These are phyloP conservation scores for Crematogaster levior DNA, from an alignment of 2,888 invertebrate species.

Conservation along the genomic window DNA sequence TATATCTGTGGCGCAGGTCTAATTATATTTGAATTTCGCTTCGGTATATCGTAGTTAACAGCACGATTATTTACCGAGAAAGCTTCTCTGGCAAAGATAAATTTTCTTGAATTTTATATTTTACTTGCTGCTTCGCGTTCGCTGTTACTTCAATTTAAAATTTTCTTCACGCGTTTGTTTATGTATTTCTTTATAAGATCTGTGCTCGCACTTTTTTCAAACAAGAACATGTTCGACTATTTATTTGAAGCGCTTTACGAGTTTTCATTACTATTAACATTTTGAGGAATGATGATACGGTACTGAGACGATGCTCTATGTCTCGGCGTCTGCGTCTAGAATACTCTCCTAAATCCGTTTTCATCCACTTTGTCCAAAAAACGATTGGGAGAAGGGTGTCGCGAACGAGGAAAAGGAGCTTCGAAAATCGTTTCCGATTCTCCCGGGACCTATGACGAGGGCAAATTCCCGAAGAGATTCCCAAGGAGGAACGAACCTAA, in stretches of 20 bases:
- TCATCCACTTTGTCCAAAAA: conserved; percentile 36
- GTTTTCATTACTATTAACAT: background rate
- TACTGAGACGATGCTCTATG: conserved; percentile 30
- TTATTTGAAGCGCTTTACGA: conserved; percentile 9
- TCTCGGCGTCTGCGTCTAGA: conserved; percentile 1
- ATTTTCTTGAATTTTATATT: background rate
- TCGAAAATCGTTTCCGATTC: conserved; percentile 67
- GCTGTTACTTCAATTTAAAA: background rate
- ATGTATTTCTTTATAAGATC: background rate
- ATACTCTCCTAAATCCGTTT: conserved; percentile 61
- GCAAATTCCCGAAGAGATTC: conserved; percentile 75
- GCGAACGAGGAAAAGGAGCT: conserved; percentile 30
- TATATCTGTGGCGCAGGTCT: conserved; percentile 1
- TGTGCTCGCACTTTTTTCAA: background rate
- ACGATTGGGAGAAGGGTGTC: conserved; percentile 29
- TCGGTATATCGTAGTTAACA: background rate
- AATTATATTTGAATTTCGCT: conserved; percentile 43
- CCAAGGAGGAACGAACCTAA: conserved; percentile 74
- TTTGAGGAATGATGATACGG: conserved; percentile 1
- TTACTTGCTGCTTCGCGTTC: background rate
- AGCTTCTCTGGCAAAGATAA: background rate
- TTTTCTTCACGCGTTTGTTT: background rate
- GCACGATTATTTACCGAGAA: conserved; percentile 22
- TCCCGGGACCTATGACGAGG: conserved; percentile 74
- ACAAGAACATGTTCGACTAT: background rate